Evolutionary conservation across 2,797 vertebrate genomes (phyloP).

Genomic region (Paedocypris micromegethes): DNA sequence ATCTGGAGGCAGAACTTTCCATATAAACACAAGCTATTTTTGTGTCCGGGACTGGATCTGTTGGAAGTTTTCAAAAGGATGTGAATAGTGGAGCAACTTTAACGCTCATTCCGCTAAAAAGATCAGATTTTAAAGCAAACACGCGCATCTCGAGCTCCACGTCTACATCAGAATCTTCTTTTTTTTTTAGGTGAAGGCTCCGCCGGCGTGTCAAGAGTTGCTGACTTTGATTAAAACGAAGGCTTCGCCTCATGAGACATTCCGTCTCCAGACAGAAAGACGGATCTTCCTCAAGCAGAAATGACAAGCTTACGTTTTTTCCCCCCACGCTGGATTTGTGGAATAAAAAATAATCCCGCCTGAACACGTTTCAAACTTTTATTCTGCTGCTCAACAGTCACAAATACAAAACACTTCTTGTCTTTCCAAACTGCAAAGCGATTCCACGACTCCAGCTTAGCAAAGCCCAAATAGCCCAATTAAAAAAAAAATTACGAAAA

Average conservation of each 20-base stretch:
- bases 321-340: constrained; percentile 2
- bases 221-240: constrained; percentile 39
- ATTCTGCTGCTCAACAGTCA: not conserved
- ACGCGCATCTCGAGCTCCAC: too few species aligned
- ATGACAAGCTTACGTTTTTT: not conserved
- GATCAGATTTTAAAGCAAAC: too few species aligned
- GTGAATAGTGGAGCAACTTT: too few species aligned
- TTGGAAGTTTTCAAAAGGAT: too few species aligned
- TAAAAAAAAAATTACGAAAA: not conserved
- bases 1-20: too few species aligned
- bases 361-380: constrained; percentile 5
- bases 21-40: too few species aligned
- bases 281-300: constrained; percentile 20
- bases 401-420: constrained; percentile 1
- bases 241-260: constrained; percentile 23
- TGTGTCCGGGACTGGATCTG: too few species aligned
- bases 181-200: not conserved
- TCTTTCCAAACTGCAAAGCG: too few species aligned
- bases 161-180: too few species aligned
- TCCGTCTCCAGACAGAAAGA: constrained; percentile 1
- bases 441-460: too few species aligned
- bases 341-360: constrained; percentile 1
- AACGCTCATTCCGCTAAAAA: too few species aligned
- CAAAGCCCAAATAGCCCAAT: too few species aligned
- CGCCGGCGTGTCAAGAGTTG: constrained; percentile 7